Evolutionary conservation across 2,113 vertebrate genomes (phyloP).

Genomic region (Cromileptes altivelis): DNA sequence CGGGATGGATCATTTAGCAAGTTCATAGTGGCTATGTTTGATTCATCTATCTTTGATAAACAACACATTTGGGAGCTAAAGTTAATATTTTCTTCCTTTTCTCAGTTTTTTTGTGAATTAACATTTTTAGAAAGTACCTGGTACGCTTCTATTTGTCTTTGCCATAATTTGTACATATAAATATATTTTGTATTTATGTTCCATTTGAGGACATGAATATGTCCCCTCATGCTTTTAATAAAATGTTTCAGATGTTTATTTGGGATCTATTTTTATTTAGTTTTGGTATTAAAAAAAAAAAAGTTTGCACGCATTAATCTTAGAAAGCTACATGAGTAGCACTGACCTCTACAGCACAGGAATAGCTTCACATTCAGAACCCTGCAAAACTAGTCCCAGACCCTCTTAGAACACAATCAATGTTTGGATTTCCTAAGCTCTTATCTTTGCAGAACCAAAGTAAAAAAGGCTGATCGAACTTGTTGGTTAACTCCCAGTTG

Average conservation of each 20-base stretch:
- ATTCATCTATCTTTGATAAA: slow-evolving; percentile 58
- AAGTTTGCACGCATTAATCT: neutral
- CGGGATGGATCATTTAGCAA: slow-evolving; percentile 10
- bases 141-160: slow-evolving; percentile 76
- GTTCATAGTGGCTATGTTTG: slow-evolving; percentile 13
- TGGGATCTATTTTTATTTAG: neutral
- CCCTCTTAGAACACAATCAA: too few relatives aligned
- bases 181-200: slow-evolving; percentile 87
- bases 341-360: neutral
- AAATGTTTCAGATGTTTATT: slow-evolving; percentile 76
- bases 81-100: slow-evolving; percentile 33
- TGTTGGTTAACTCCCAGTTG: slow-evolving; percentile 1
- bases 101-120: slow-evolving; percentile 66
- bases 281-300: neutral
- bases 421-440: slow-evolving; percentile 38
- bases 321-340: neutral
- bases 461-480: slow-evolving; percentile 16
- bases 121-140: slow-evolving; percentile 53
- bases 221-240: slow-evolving; percentile 84
- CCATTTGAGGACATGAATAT: slow-evolving; percentile 71
- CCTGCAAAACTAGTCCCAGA: neutral
- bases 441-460: slow-evolving; percentile 33
- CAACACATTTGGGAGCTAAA: slow-evolving; percentile 62
- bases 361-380: neutral
- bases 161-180: slow-evolving; percentile 82